Base-by-base conservation (phyloP, 2,888 invertebrate genomes). In the Linyphia triangularis region DNA sequence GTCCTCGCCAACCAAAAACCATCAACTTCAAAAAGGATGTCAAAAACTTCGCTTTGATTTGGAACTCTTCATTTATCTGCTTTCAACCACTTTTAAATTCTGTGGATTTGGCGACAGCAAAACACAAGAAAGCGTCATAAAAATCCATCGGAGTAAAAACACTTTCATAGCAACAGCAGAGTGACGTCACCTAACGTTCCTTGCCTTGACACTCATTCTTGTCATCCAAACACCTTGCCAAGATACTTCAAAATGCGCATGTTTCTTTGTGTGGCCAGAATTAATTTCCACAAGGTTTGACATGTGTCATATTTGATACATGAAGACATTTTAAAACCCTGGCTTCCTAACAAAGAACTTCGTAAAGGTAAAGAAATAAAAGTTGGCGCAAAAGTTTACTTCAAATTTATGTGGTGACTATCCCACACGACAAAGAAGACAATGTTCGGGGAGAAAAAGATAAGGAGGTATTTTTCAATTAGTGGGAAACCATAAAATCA, bases 291-390 rank as follows among this genome's bases (percentile, higher is more conserved):
- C 67, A 37, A 86, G 67, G 73, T 86, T 86, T 86, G 86, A 73
- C 86, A 86, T 65, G 73, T 86, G 86, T 86, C 86, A 86, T 73
- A 86, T 43, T 73, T 86, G 86, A 73, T 86, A 67, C 86, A 79
- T 73, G 85, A 73, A 79, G 73, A 79, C 65, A 81, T 86, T 86
- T 86, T 86, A 78, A 84, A 82, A 75, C 37, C 75, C 24, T 73
- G 83, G 73, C 73, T 65, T 9, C 19, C 43, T 59, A 70, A 78
- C 85, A 78, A 77, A 70, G 77, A 70, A 43, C 59, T 69, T 69
- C 28, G 77, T n/a, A 65, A 51, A 77, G 72, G 69, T 78, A 85
- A 77, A 70, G 70, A 85, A 85, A 78, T 63, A 78, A 77, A 85
- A 78, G 65, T 84, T 84, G 57, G 85, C 61, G 69, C 5, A n/a